These are phyloP conservation scores for Drosophila teissieri DNA, from an alignment of 1,140 invertebrate species.

Conservation along the genomic window DNA sequence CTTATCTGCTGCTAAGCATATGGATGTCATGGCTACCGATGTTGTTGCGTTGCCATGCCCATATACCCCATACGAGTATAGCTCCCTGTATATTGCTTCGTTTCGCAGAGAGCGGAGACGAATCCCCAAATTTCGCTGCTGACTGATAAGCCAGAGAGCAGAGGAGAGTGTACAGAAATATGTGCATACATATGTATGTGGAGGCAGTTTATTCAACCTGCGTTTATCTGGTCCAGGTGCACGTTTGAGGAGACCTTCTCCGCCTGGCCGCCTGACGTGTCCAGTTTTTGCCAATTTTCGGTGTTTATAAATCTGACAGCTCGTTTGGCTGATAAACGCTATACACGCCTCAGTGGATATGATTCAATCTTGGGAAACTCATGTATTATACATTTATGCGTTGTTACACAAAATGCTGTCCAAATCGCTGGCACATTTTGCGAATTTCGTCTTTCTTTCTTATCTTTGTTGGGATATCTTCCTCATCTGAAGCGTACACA, in stretches of 20 bases:
- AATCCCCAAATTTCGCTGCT: conserved; percentile 2
- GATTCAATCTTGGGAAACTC: not conserved
- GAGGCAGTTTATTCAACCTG: conserved; percentile 55
- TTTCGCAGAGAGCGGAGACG: not conserved
- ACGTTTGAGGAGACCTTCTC: not conserved
- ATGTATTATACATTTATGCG: not conserved
- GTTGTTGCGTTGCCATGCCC: not conserved
- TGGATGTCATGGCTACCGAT: conserved; percentile 10
- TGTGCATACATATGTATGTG: too few relatives aligned
- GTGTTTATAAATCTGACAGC: too few relatives aligned
- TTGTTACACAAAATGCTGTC: not conserved
- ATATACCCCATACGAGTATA: too few relatives aligned
- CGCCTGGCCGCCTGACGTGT: conserved; percentile 16
- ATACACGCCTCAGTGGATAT: too few relatives aligned
- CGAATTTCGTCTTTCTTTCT: not conserved
- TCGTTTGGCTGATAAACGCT: not conserved
- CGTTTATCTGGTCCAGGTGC: conserved; percentile 13
- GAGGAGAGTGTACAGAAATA: not conserved
- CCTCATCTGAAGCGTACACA: not conserved
- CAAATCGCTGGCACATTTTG: too few relatives aligned
- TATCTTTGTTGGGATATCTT: not conserved
- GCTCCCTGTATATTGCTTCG: too few relatives aligned
- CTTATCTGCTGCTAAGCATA: conserved; percentile 20
- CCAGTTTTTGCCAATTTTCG: not conserved
- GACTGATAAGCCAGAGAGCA: conserved; percentile 12